Base-by-base conservation (phyloP, 2,888 invertebrate genomes). In the Cremastobaeus sp. region DNA sequence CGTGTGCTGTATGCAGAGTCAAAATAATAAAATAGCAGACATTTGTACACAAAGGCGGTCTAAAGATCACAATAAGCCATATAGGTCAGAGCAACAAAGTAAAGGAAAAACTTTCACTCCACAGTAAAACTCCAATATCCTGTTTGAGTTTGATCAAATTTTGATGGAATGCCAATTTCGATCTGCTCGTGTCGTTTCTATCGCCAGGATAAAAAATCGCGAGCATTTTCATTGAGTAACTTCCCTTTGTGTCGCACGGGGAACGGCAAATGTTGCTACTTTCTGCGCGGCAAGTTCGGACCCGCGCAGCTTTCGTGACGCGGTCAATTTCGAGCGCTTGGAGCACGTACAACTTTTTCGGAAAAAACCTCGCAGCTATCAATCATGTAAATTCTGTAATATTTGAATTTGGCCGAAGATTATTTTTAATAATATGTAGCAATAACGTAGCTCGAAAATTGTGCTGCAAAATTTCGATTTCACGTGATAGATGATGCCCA, bases 251-350 rank as follows among this genome's bases (percentile, higher is more conserved):
- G n/a, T n/a, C n/a, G n/a, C n/a, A n/a, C n/a, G n/a, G n/a, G n/a
- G n/a, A n/a, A n/a, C n/a, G n/a, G n/a, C n/a, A n/a, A n/a, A n/a
- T n/a, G n/a, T n/a, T n/a, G n/a, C 20, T 35, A 30, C 30, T 9
- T 6, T 6, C 30, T 3, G 8, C 35, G 11, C 35, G 35, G 4
- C 2, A 5, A 35, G 14, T n/a, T 25, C 25, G 8, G 47, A 72
- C 59, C 65, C 60, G 62, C 66, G 41, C 55, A 62, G 41, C 37
- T 66, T 66, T 62, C 72, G 66, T 73, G 72, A 60, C 48, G 48
- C 55, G 48, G 59, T 65, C 62, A 62, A 60, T 66, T 73, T 73
- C 72, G 60, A 66, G 55, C 50, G 37, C 54, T 66, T 50, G 48
- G 66, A 66, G 55, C 50, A 6, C 20, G 45, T 32, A 20, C 17